Evolutionary conservation across 2,113 vertebrate genomes (phyloP), one percentile per base, ranked within the genome.

Genomic region (Varanus salvator): DNA sequence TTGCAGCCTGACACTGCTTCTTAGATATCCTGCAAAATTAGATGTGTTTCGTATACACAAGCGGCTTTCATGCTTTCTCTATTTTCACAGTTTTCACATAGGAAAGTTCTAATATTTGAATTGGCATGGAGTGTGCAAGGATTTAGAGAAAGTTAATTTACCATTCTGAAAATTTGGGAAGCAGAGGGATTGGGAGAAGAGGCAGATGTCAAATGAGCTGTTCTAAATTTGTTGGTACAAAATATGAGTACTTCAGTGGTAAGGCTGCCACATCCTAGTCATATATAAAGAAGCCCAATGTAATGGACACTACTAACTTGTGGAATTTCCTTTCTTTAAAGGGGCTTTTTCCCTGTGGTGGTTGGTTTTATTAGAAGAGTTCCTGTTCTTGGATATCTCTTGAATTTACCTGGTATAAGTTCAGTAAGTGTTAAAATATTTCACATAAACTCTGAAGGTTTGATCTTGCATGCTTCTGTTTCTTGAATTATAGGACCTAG

Each of bases 341-440:
- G 99, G 98, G 99, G 99, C 1, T 99, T 99, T 97, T 99, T 99
- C 96, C 99, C 99, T 88, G 98, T 99, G 72, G 98, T 98, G 0
- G 91, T 99, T 31, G 99, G 99, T 93, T 99, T 99, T 93, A 99
- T 99, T 94, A 98, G 99, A 96, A 98, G 99, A 98, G 97, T 99
- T 89, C 99, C 99, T 15, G 95, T 99, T 75, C 98, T 99, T 4
- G 99, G 99, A 50, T 99, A 98, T n/a, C 96, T 99, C 93, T 97
- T 99, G 90, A 99, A 99, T 97, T 97, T 99, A 93, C 98, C 99
- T 52, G 99, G 99, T 96, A 98, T 99, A 96, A 99, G 98, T 94
- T 98, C 98, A 95, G 99, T 99, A 97, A 98, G 98, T 98, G 84
- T 93, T 90, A 2, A 27, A 4, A 11, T 87, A 80, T 34, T 92